Base-by-base conservation (phyloP, 2,888 invertebrate species). In the Amblyjoppa fuscipennis region DNA sequence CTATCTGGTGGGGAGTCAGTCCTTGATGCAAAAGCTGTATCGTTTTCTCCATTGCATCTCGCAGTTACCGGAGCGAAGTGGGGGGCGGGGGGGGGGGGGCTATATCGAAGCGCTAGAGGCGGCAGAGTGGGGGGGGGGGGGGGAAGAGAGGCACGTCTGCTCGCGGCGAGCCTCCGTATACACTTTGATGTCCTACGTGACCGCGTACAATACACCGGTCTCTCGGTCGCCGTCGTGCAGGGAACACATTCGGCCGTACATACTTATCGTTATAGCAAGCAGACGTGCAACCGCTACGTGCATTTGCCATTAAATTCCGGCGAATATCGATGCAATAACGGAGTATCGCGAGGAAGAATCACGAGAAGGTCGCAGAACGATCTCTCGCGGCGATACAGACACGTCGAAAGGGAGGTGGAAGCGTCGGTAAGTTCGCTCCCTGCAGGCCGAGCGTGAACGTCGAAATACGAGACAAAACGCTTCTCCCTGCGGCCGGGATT, bases 31-130 rank as follows among this genome's bases (percentile, higher is more conserved):
- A 80, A 73, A 41, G 66, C 66, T 75, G 74, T 81, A 81, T 81
- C 74, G 81, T 56, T 81, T 81, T 75, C 74, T 81, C 66, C 59
- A 41, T 31, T 79, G 45, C 74, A 81, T 68, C 74, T 75, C 80
- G 66, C 64, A 34, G 64, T 64, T 41, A 34, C 68, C 31, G 56
- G 64, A 49, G 59, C 45, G 45, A n/a, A 34, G 34, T 2, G 49
- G 13, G 49, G n/a, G 41, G n/a, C n/a, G 3, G 13, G 25, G 66
- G n/a, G 49, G 7, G 16, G 49, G 31, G 75, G 25, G 4, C 66
- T 25, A 34, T 51, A 20, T 68, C 38, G 9, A 59, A 59, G 11
- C 59, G 28, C 59, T 3, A 13, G 28, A 59, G 11, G 4, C 25
- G 4, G 59, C 28, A 3, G 59, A 28, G 59, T 59, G 59, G 59